Evolutionary conservation across 2,888 invertebrate genomes (phyloP).

Genomic region (Drosophila merina): DNA sequence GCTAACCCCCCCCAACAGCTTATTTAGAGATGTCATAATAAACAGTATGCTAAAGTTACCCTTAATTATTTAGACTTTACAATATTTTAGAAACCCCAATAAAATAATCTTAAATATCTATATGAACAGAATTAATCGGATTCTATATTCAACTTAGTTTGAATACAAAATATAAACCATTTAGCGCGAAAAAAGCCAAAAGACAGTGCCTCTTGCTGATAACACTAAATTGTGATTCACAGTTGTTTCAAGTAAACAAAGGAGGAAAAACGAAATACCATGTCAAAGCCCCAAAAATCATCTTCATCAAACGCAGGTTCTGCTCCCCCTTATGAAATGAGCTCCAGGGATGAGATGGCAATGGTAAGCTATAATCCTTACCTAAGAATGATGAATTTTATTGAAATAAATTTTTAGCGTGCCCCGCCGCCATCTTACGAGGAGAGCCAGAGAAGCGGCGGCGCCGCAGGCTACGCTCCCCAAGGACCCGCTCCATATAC

Average conservation of each 20-base stretch:
- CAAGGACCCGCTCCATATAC: conserved; percentile 22
- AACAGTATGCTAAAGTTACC: too few species aligned
- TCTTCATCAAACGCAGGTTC: conserved; percentile 12
- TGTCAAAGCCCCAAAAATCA: conserved; percentile 43
- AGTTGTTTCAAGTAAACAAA: conserved; percentile 55
- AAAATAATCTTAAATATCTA: not conserved
- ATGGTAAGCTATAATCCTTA: conserved; percentile 50
- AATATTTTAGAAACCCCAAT: not conserved
- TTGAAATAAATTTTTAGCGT: conserved; percentile 53
- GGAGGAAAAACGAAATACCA: conserved; percentile 13
- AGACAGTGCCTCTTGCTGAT: conserved; percentile 12
- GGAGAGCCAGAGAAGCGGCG: conserved; percentile 73
- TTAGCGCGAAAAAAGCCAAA: not conserved
- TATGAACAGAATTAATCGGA: not conserved
- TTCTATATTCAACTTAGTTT: too few species aligned
- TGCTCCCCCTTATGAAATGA: conserved; percentile 41
- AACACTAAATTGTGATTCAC: conserved; percentile 37
- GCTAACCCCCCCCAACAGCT: not conserved
- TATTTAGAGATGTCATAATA: not conserved
- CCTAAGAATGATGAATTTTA: not conserved
- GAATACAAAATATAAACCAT: not conserved
- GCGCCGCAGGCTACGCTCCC: conserved; percentile 10
- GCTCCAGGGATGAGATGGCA: conserved; percentile 39
- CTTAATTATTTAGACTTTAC: too few species aligned
- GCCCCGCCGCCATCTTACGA: conserved; percentile 83